A percentile compares a stretch with the other conserved stretches of the same genome.
These are phyloP conservation scores for Micromussa lordhowensis DNA, from an alignment of 92 coral and sea anemone species.

Conservation along the genomic window DNA sequence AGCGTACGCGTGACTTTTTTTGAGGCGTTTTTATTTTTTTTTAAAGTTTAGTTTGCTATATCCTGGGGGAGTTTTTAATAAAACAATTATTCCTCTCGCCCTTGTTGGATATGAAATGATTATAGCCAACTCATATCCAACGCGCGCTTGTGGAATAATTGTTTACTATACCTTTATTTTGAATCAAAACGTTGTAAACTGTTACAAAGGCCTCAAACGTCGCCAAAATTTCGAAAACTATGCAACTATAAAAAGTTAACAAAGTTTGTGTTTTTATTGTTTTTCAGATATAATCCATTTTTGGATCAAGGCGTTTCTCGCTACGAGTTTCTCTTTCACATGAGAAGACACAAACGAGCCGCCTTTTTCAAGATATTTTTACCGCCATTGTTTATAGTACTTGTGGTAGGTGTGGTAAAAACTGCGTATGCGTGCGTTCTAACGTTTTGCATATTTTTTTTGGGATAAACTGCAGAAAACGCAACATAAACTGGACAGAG, in stretches of 20 bases:
- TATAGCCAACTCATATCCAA: too few relatives aligned
- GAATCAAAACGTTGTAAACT: not conserved
- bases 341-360: constrained; percentile 98
- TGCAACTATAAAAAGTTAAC: not conserved
- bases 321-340: constrained; percentile 97
- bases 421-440: not conserved
- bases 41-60: too few relatives aligned
- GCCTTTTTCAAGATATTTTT: constrained; percentile 97
- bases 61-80: too few relatives aligned
- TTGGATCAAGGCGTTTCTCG: constrained; percentile 98
- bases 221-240: not conserved
- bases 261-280: not conserved
- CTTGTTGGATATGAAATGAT: too few relatives aligned
- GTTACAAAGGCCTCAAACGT: not conserved
- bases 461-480: not conserved
- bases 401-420: constrained; percentile 78
- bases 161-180: too few relatives aligned
- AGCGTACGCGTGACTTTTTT: too few relatives aligned
- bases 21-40: too few relatives aligned
- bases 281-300: constrained; percentile 92
- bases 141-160: too few relatives aligned
- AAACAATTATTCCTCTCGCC: too few relatives aligned
- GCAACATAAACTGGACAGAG: not conserved
- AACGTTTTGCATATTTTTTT: not conserved
- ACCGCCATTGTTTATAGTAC: constrained; percentile 97